Percentiles rank a stretch among this genome's conserved stretches.
Conservation (phyloP, 2,113 vertebrate species). For the Carollia perspicillata region DNA sequence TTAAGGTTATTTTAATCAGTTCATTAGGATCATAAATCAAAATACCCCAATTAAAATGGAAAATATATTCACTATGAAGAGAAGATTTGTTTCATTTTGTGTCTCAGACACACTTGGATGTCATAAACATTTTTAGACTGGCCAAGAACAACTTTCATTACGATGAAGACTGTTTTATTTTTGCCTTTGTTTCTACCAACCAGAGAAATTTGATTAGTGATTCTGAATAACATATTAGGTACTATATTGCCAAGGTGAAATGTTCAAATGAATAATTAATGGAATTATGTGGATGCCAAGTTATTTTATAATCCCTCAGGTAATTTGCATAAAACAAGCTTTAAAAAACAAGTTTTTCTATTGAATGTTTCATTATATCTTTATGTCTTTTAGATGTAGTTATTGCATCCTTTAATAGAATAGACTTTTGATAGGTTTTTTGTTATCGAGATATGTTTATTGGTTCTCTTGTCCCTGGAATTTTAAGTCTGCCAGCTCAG, state of each 20-base stretch:
- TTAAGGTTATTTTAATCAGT: background rate
- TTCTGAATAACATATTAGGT: constrained; percentile 16
- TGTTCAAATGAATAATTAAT: constrained; percentile 41
- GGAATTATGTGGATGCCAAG: background rate
- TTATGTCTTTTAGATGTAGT: background rate
- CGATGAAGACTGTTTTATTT: background rate
- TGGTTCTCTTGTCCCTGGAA: background rate
- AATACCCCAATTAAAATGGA: background rate
- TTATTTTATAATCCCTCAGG: constrained; percentile 21
- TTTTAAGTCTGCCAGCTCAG: background rate
- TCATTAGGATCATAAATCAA: background rate
- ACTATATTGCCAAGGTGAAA: background rate
- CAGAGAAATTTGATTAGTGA: constrained; percentile 35
- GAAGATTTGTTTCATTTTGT: background rate
- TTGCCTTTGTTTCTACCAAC: background rate
- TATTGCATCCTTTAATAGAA: background rate
- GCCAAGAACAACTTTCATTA: background rate
- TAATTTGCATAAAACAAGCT: constrained; percentile 18
- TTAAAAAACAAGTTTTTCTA: background rate
- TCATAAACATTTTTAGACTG: background rate
- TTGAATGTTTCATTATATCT: background rate
- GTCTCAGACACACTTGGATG: background rate
- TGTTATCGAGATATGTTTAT: background rate
- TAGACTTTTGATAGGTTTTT: background rate
- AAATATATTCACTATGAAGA: background rate